A percentile compares a stretch with the other conserved stretches of the same genome.
Conservation (phyloP, 2,888 invertebrate species). For the Cyclophora punctaria region DNA sequence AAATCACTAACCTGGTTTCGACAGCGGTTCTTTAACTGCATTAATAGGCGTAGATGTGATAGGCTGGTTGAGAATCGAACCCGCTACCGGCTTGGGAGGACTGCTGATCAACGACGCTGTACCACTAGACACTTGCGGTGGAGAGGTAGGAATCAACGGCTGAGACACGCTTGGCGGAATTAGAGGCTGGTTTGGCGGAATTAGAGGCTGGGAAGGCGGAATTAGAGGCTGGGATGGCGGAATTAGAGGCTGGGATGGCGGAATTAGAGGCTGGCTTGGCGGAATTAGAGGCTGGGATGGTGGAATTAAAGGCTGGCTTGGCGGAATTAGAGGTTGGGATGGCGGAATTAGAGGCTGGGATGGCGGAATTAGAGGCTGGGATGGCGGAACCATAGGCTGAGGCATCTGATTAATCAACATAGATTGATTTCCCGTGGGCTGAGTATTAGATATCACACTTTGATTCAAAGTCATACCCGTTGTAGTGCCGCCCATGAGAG, state of each 20-base stretch:
- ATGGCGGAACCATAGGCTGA: constrained; percentile 4
- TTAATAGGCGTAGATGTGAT: constrained; percentile 62
- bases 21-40: constrained; percentile 30
- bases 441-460: constrained; percentile 8
- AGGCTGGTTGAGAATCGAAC: constrained; percentile 40
- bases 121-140: constrained; percentile 35
- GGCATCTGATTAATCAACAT: constrained; percentile 4
- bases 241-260: constrained; percentile 14
- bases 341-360: constrained; percentile 13
- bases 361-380: not conserved
- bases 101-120: constrained; percentile 43
- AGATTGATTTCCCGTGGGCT: constrained; percentile 1
- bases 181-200: constrained; percentile 11
- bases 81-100: constrained; percentile 41
- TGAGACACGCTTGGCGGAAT: constrained; percentile 4
- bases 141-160: constrained; percentile 27
- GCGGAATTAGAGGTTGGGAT: constrained; percentile 25
- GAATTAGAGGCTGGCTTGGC: constrained; percentile 6
- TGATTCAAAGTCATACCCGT: constrained; percentile 11
- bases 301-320: constrained; percentile 14
- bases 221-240: constrained; percentile 19
- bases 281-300: constrained; percentile 12
- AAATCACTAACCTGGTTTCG: constrained; percentile 51
- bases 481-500: constrained; percentile 19
- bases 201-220: constrained; percentile 19